Evolutionary conservation across 2,797 vertebrate genomes (phyloP).

Genomic region (Champsocephalus gunnari): DNA sequence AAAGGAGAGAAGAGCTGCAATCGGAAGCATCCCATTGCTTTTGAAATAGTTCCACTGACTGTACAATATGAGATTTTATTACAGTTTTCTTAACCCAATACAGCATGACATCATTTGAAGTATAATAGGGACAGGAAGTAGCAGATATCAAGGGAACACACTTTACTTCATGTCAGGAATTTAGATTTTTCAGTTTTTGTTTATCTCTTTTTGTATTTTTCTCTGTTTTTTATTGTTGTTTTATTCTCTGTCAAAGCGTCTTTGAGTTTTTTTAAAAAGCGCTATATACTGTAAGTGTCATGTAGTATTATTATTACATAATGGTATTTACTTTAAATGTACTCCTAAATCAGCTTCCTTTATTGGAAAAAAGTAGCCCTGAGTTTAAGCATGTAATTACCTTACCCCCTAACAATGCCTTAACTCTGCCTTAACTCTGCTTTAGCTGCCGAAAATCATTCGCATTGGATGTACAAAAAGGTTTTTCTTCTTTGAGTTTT

Average conservation of each 20-base stretch:
- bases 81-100: background rate
- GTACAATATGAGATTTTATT: background rate
- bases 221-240: no score
- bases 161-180: background rate
- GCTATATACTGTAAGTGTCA: no score
- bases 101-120: slow-evolving; percentile 8
- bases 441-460: background rate
- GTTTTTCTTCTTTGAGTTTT: background rate
- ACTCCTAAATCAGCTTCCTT: background rate
- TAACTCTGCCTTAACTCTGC: background rate
- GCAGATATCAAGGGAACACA: background rate
- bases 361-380: background rate
- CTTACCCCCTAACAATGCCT: background rate
- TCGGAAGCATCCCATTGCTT: background rate
- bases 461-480: background rate
- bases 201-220: no score
- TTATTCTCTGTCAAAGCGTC: no score
- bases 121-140: background rate
- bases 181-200: background rate
- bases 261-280: no score
- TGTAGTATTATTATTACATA: no score
- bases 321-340: background rate
- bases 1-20: slow-evolving; percentile 8
- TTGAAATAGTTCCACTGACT: background rate
- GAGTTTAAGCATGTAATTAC: background rate